Evolutionary conservation across 2,888 invertebrate genomes (phyloP).

Genomic region (Hypercompe scribonia): DNA sequence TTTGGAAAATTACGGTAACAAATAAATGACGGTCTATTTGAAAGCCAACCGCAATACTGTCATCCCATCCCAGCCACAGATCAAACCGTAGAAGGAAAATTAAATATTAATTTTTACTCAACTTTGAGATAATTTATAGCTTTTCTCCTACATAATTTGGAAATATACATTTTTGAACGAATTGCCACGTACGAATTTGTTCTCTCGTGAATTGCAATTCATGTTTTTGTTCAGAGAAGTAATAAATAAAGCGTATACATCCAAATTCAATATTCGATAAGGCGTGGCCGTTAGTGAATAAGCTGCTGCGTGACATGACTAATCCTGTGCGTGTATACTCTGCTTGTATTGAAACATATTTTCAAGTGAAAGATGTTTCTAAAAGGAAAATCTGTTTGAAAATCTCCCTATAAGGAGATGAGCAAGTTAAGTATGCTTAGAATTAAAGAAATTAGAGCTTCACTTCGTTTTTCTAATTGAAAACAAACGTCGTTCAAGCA

Average conservation of each 20-base stretch:
- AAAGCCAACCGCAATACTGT: neutral
- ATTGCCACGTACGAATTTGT: slow-evolving; percentile 14
- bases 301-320: slow-evolving; percentile 50
- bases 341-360: slow-evolving; percentile 42
- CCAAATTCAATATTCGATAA: slow-evolving; percentile 52
- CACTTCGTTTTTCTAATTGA: neutral
- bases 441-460: neutral
- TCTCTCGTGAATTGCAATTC: slow-evolving; percentile 32
- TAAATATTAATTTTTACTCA: slow-evolving; percentile 19
- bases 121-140: slow-evolving; percentile 13
- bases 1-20: neutral
- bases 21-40: neutral
- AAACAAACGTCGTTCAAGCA: neutral
- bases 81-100: neutral
- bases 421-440: neutral
- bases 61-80: neutral
- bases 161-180: slow-evolving; percentile 24
- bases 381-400: slow-evolving; percentile 16
- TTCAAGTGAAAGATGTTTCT: slow-evolving; percentile 22
- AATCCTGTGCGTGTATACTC: slow-evolving; percentile 37
- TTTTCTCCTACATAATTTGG: slow-evolving; percentile 5
- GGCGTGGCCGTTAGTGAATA: slow-evolving; percentile 52
- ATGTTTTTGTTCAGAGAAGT: slow-evolving; percentile 32
- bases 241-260: slow-evolving; percentile 45
- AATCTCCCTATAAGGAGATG: neutral